Evolutionary conservation across 2,888 invertebrate species (phyloP), one percentile per base, ranked within the genome.

Genomic region (Leistus spinibarbis): DNA sequence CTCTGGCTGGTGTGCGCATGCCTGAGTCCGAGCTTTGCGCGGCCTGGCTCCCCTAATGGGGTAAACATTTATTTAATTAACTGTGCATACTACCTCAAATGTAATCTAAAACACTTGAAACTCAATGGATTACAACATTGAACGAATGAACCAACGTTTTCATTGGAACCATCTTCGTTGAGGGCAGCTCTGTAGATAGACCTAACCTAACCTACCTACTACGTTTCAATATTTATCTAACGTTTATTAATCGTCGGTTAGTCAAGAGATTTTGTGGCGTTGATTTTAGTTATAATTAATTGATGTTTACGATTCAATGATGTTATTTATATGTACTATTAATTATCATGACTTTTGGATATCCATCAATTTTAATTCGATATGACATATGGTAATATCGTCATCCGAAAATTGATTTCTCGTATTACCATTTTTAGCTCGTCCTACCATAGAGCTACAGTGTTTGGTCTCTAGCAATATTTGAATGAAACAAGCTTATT

Each of bases 21-120:
- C 40, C 13, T 40, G 1, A 40, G 7, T 40, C 13, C 40, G 40
- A 40, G 40, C 13, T 40, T 4, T 40, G 40, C 40, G 40, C 40
- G 13, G 19, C 60, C 60, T 0, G 13, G n/a, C 60, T 19, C 22
- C 60, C 17, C 22, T 60, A 60, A 60, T 60, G 60, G 60, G 60
- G 60, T 60, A 60, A 60, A 60, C 60, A 60, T 60, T 60, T 60
- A 60, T 60, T 60, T 60, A 60, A 60, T 60, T 60, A 60, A 60
- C 60, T 60, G 60, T 20, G 22, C 60, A 20, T 13, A 19, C 60
- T 22, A 22, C 20, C 60, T 60, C 60, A 60, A 60, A 22, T 22
- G 60, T 60, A 60, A 60, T 60, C 60, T 60, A 60, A 60, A 60
- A 60, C 60, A 60, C 60, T 60, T 60, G 20, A 60, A 40, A 19